Evolutionary conservation across 1,140 invertebrate genomes (phyloP).

Genomic region (Philopotamus ludificatus): DNA sequence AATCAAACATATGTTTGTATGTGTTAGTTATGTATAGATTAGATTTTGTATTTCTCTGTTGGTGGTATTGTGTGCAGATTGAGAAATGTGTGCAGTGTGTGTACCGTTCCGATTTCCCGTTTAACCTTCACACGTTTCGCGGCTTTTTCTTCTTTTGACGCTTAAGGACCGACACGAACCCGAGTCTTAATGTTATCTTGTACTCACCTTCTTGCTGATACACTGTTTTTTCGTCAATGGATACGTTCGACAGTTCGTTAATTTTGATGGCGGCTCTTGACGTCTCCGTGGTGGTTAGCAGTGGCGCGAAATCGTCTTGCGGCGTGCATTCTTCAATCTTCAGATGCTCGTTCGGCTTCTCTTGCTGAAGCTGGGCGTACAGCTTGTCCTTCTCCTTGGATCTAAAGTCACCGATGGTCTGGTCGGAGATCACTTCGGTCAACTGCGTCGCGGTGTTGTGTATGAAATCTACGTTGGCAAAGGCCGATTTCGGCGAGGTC

Average conservation of each 20-base stretch:
- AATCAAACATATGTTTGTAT: no score
- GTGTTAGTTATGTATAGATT: no score
- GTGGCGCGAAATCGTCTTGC: conserved; percentile 19
- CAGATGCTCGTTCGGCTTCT: conserved; percentile 36
- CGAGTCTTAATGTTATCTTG: conserved; percentile 1
- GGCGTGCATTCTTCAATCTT: conserved; percentile 40
- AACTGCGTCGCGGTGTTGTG: conserved; percentile 14
- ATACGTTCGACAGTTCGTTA: conserved; percentile 31
- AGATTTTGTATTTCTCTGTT: conserved; percentile 54
- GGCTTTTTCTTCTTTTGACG: neutral
- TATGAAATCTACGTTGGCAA: conserved; percentile 20
- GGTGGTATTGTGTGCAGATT: conserved; percentile 46
- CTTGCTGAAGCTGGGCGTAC: conserved; percentile 40
- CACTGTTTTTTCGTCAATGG: conserved; percentile 32
- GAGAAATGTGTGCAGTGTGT: conserved; percentile 53
- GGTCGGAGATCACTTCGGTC: conserved; percentile 20
- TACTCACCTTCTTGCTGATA: conserved; percentile 43
- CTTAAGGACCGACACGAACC: neutral
- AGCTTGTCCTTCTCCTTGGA: neutral
- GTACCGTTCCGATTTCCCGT: conserved; percentile 35
- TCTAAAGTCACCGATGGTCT: conserved; percentile 21
- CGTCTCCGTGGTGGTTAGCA: conserved; percentile 8
- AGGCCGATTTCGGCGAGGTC: neutral
- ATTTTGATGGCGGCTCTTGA: conserved; percentile 28
- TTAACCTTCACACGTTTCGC: neutral